These are phyloP conservation scores for Chromis chromis DNA, from an alignment of 2,797 vertebrate genomes.

Conservation along the genomic window DNA sequence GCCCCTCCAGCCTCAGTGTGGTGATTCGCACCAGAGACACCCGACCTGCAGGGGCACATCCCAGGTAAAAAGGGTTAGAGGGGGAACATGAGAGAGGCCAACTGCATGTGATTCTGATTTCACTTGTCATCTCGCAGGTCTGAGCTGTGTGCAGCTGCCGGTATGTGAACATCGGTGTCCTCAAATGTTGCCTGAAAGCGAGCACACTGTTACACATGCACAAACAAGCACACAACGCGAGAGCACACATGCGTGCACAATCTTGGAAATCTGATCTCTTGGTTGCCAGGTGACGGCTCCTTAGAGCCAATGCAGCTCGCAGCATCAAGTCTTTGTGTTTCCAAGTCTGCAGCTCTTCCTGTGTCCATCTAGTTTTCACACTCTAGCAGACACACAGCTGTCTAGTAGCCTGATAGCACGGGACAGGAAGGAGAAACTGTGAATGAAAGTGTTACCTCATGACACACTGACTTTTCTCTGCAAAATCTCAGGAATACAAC, in stretches of 20 bases:
- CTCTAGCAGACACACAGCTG: constrained; percentile 44
- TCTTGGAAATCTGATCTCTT: constrained; percentile 76
- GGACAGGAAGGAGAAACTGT: constrained; percentile 20
- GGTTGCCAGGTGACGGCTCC: constrained; percentile 85
- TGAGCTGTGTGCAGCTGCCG: constrained; percentile 15
- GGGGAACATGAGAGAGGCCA: not conserved
- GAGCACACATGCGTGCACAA: constrained; percentile 30
- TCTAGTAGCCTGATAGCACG: constrained; percentile 21
- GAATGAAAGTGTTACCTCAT: constrained; percentile 14
- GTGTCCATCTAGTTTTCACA: constrained; percentile 48
- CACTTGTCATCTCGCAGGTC: constrained; percentile 37
- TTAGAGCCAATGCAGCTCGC: constrained; percentile 48
- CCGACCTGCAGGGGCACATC: constrained; percentile 83
- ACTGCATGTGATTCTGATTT: constrained; percentile 36
- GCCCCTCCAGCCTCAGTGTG: constrained; percentile 85
- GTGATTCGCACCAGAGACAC: constrained; percentile 87
- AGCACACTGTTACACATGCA: not conserved
- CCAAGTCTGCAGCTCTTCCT: constrained; percentile 46
- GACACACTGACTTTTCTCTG: constrained; percentile 13
- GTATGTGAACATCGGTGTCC: constrained; percentile 35
- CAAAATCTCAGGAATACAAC: constrained; percentile 19
- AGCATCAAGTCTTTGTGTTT: constrained; percentile 55
- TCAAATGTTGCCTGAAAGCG: constrained; percentile 32
- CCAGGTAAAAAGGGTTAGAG: constrained; percentile 19
- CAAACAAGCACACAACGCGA: constrained; percentile 8